Evolutionary conservation across 2,888 invertebrate genomes (phyloP).

Genomic region (Amphimallon solstitiale): DNA sequence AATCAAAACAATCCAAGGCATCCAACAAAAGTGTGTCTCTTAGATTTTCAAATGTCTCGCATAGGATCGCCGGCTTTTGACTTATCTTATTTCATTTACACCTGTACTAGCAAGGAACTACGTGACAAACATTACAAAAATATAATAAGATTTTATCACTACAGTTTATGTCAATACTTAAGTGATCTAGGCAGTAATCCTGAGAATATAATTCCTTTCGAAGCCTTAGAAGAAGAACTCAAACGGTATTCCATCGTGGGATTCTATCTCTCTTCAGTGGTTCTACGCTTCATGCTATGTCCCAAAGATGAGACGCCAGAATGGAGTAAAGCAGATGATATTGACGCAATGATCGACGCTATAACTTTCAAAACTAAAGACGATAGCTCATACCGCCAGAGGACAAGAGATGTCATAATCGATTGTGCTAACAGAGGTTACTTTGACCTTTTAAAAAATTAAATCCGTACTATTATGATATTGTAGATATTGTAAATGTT

Average conservation of each 20-base stretch:
- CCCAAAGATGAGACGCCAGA: background rate
- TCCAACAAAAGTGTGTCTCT: background rate
- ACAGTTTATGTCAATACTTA: background rate
- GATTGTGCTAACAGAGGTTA: background rate
- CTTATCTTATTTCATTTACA: conserved; percentile 5
- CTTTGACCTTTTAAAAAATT: background rate
- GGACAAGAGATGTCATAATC: background rate
- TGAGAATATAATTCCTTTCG: background rate
- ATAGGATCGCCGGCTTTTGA: conserved; percentile 3
- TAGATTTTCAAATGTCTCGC: conserved; percentile 6
- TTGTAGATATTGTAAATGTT: too few relatives aligned
- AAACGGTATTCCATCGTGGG: background rate
- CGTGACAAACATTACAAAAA: background rate
- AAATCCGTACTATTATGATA: too few relatives aligned
- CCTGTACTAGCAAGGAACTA: background rate
- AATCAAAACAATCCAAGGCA: background rate
- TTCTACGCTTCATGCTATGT: background rate
- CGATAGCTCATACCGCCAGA: background rate
- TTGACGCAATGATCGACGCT: background rate
- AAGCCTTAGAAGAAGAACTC: background rate
- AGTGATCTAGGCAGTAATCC: background rate
- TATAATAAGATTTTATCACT: background rate
- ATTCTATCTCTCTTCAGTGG: background rate
- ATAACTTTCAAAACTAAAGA: background rate
- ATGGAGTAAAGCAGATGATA: conserved; percentile 2